Evolutionary conservation across 2,113 vertebrate genomes (phyloP), one percentile per base, ranked within the genome.

Genomic region (Cebidichthys violaceus): DNA sequence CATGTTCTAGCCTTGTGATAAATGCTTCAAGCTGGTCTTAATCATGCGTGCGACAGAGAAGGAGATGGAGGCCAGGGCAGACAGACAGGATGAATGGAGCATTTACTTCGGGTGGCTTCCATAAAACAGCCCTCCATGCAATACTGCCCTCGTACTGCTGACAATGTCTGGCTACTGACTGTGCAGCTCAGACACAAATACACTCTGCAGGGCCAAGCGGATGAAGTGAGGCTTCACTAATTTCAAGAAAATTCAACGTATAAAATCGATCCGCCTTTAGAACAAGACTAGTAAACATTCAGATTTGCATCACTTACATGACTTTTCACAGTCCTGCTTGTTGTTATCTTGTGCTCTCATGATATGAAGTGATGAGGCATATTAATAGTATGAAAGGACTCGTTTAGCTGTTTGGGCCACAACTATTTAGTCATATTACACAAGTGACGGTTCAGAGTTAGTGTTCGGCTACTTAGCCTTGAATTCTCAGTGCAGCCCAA

Each of bases 1-100:
- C 64, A 33, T 69, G 83, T 75, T 70, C 75, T 57, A 62, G 80
- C 70, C 70, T 39, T 83, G 81, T 90, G 88, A 93, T 85, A 87
- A 94, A 93, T 88, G 88, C 89, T 88, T 90, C 82, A 85, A 88
- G 89, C 92, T 90, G 90, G 84, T 90, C 90, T 90, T 93, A 94
- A 94, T 93, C 91, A 93, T 89, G 92, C 92, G 72, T 92, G 91
- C 89, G 94, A 93, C 90, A 90, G 87, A 82, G 69, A 91, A 90
- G 92, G 90, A 92, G 93, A 91, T 89, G 85, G 84, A 90, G 85
- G 79, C 88, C 67, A 47, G 72, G 24, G 83, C 76, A 77, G 86
- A 88, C 81, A 89, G 78, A 83, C 87, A 86, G 87, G 83, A 89
- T 86, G 87, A 92, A 91, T 90, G 85, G 89, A 85, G 89, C 89